Evolutionary conservation across 2,797 vertebrate genomes (phyloP).

Genomic region (Toxotes lorentzi): DNA sequence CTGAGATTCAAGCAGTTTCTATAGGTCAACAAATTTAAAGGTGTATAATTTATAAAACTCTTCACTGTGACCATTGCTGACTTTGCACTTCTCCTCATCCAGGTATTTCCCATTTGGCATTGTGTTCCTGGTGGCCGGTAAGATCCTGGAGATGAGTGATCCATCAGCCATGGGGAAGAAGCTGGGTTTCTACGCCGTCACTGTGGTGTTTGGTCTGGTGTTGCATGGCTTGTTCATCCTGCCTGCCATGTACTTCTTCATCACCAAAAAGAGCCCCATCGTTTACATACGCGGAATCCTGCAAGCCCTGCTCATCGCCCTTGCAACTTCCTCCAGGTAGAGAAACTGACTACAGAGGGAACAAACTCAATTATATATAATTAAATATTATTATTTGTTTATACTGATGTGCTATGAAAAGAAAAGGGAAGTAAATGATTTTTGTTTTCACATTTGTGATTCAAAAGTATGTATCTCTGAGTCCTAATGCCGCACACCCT

Average conservation of each 20-base stretch:
- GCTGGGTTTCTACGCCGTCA: slow-evolving; percentile 94
- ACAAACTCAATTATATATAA: neutral
- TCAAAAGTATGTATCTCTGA: neutral
- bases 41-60: neutral
- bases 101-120: slow-evolving; percentile 99
- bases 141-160: slow-evolving; percentile 98
- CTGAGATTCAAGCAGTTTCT: neutral
- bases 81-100: neutral
- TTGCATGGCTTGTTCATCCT: slow-evolving; percentile 95
- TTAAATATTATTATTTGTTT: neutral
- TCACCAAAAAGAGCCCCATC: slow-evolving; percentile 97
- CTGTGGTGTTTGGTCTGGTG: slow-evolving; percentile 94
- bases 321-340: slow-evolving; percentile 97
- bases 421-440: neutral
- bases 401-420: neutral
- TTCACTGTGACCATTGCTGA: slow-evolving; percentile 1
- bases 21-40: neutral
- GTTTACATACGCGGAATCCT: slow-evolving; percentile 96
- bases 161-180: slow-evolving; percentile 95
- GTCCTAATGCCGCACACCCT: neutral
- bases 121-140: slow-evolving; percentile 97
- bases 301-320: slow-evolving; percentile 95
- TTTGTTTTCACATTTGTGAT: neutral
- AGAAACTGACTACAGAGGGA: neutral
- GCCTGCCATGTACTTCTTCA: slow-evolving; percentile 95